Evolutionary conservation across 2,888 invertebrate genomes (phyloP).

Genomic region (Bruchidius siliquastri): DNA sequence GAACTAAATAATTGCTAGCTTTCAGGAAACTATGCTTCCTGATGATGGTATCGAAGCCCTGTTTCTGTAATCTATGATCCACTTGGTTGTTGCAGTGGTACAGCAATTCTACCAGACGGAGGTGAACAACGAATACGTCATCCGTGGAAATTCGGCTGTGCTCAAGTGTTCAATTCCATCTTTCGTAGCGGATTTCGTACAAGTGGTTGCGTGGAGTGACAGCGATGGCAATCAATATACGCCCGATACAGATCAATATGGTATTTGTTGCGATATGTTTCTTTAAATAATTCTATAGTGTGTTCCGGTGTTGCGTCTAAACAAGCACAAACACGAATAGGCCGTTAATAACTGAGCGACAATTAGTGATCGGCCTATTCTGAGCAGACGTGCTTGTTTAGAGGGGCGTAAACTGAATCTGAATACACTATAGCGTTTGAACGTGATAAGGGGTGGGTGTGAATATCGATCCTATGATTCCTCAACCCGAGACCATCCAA

Average conservation of each 20-base stretch:
- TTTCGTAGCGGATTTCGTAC: slow-evolving; percentile 87
- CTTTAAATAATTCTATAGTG: background rate
- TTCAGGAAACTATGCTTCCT: too few relatives aligned
- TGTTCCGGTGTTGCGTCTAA: too few relatives aligned
- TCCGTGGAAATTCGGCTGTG: slow-evolving; percentile 81
- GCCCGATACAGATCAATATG: slow-evolving; percentile 58
- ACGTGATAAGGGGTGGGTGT: background rate
- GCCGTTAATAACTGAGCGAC: too few relatives aligned
- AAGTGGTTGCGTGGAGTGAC: slow-evolving; percentile 80
- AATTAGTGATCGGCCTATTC: too few relatives aligned
- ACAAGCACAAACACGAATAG: too few relatives aligned
- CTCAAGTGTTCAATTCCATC: slow-evolving; percentile 86
- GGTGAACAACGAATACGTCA: slow-evolving; percentile 88
- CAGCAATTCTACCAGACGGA: slow-evolving; percentile 87
- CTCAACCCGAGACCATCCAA: background rate
- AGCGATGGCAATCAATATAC: slow-evolving; percentile 71
- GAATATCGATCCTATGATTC: background rate
- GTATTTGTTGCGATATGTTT: slow-evolving; percentile 34
- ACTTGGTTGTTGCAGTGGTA: slow-evolving; percentile 62
- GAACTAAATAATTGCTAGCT: too few relatives aligned
- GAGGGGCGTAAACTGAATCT: too few relatives aligned
- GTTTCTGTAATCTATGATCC: background rate
- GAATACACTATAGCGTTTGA: too few relatives aligned
- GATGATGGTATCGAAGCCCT: too few relatives aligned
- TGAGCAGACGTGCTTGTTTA: too few relatives aligned